These are phyloP conservation scores for Hylaeus anthracinus DNA, from an alignment of 1,140 invertebrate genomes.

Conservation along the genomic window DNA sequence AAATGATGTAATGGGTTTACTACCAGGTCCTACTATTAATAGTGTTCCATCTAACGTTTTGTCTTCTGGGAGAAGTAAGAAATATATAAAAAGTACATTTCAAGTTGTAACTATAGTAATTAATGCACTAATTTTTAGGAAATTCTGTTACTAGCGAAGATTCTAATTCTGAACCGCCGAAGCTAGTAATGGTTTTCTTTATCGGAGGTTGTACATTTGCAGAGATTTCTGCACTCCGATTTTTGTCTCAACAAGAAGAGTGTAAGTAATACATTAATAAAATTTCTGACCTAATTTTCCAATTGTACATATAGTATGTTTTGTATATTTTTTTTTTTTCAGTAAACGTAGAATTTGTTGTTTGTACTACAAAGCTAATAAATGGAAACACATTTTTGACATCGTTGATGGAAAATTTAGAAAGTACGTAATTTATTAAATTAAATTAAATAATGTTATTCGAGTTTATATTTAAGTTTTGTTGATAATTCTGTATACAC, in stretches of 20 bases:
- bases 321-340: slow-evolving; percentile 71
- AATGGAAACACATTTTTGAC: slow-evolving; percentile 94
- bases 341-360: slow-evolving; percentile 94
- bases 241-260: slow-evolving; percentile 95
- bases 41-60: slow-evolving; percentile 57
- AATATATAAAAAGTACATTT: not conserved
- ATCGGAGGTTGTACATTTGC: slow-evolving; percentile 98
- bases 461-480: not conserved
- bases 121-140: slow-evolving; percentile 69
- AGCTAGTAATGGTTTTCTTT: slow-evolving; percentile 95
- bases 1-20: slow-evolving; percentile 84
- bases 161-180: slow-evolving; percentile 85
- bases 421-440: slow-evolving; percentile 24
- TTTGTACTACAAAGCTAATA: slow-evolving; percentile 96
- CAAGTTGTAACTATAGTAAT: not conserved
- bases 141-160: slow-evolving; percentile 85
- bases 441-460: not conserved
- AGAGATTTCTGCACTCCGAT: slow-evolving; percentile 95
- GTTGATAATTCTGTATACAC: not conserved
- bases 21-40: slow-evolving; percentile 83
- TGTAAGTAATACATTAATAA: slow-evolving; percentile 79
- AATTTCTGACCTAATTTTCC: not conserved
- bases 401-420: slow-evolving; percentile 85
- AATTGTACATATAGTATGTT: not conserved
- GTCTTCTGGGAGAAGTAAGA: slow-evolving; percentile 81